Evolutionary conservation across 1,140 invertebrate genomes (phyloP).

Genomic region (Lordiphosa collinella): DNA sequence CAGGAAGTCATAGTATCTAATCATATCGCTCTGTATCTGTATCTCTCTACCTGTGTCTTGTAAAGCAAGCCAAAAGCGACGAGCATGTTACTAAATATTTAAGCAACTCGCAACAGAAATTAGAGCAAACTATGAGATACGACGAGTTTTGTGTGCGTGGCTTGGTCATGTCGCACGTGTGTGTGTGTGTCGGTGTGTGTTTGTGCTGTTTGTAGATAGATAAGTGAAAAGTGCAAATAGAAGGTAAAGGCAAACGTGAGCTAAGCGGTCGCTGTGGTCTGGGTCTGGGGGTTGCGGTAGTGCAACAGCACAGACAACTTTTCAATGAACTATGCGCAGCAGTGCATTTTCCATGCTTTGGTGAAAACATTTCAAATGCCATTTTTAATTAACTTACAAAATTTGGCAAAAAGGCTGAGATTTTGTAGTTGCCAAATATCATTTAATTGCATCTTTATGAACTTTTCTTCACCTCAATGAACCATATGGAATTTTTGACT

Average conservation of each 20-base stretch:
- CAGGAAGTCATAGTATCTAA: constrained; percentile 65
- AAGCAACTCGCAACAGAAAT: constrained; percentile 66
- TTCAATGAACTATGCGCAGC: constrained; percentile 18
- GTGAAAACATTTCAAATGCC: constrained; percentile 6
- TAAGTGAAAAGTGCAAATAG: constrained; percentile 69
- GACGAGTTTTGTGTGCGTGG: constrained; percentile 25
- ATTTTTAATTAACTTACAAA: constrained; percentile 36
- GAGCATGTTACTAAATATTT: constrained; percentile 69
- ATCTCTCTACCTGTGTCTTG: constrained; percentile 20
- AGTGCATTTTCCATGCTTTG: constrained; percentile 8
- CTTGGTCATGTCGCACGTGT: constrained; percentile 5
- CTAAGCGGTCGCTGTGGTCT: not conserved
- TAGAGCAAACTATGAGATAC: constrained; percentile 63
- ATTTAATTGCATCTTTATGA: no score
- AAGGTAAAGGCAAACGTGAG: constrained; percentile 45
- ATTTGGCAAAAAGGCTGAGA: not conserved
- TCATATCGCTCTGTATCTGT: constrained; percentile 49
- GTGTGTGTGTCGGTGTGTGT: constrained; percentile 9
- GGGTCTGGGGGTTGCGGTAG: not conserved
- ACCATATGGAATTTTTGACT: no score
- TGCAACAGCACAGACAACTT: constrained; percentile 13
- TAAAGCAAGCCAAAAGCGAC: constrained; percentile 31
- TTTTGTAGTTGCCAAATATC: no score
- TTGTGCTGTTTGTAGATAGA: constrained; percentile 33
- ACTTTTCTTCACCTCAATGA: no score